Evolutionary conservation across 2,888 invertebrate species (phyloP).

Genomic region (Eudemis profundana): DNA sequence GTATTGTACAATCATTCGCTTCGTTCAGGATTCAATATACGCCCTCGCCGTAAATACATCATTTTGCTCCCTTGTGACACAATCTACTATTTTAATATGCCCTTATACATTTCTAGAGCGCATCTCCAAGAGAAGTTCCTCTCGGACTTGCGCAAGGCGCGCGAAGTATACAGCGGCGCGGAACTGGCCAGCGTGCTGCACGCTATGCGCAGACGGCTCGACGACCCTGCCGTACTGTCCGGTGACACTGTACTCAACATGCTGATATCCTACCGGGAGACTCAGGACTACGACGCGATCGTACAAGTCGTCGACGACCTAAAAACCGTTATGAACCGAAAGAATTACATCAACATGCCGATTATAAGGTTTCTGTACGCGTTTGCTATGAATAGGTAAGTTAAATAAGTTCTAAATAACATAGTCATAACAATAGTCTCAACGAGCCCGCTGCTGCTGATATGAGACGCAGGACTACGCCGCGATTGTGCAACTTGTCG

Average conservation of each 20-base stretch:
- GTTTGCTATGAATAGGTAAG: slow-evolving; percentile 96
- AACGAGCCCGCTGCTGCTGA: too few relatives aligned
- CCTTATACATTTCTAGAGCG: slow-evolving; percentile 88
- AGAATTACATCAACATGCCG: slow-evolving; percentile 94
- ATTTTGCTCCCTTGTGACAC: too few relatives aligned
- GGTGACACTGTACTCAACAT: slow-evolving; percentile 98
- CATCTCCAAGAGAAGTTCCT: slow-evolving; percentile 99
- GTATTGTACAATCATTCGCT: too few relatives aligned
- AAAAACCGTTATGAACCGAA: slow-evolving; percentile 94
- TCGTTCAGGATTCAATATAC: too few relatives aligned
- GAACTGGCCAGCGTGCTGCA: slow-evolving; percentile 92
- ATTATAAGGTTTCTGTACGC: slow-evolving; percentile 97
- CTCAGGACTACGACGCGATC: slow-evolving; percentile 98
- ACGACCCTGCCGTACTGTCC: slow-evolving; percentile 98
- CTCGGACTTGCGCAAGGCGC: slow-evolving; percentile 95
- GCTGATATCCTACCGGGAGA: slow-evolving; percentile 95
- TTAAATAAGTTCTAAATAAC: slow-evolving; percentile 23
- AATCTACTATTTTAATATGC: too few relatives aligned
- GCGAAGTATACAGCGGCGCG: slow-evolving; percentile 93
- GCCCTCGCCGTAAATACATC: too few relatives aligned
- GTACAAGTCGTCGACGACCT: slow-evolving; percentile 98
- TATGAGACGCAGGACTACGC: too few relatives aligned
- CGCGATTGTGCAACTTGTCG: too few relatives aligned
- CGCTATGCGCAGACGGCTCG: slow-evolving; percentile 95
- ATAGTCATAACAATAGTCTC: too few relatives aligned